A percentile compares a stretch with the other conserved stretches of the same genome.
phyloP scores from a whole-genome alignment of 2,113 vertebrate genomes.

The Colaptes auratus region DNA sequence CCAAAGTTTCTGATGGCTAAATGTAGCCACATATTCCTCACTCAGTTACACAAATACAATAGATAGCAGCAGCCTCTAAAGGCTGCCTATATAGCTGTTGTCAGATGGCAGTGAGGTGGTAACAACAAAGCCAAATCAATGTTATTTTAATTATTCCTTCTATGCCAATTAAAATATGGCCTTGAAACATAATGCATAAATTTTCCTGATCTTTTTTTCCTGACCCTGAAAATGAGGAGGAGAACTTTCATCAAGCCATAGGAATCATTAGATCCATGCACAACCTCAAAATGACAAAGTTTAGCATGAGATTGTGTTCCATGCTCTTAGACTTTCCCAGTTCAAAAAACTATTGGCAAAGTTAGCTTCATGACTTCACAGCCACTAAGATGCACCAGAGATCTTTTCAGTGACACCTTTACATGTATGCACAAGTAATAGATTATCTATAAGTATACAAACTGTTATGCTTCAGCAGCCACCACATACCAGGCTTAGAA shows the following conservation, averaged over 20 bases:
- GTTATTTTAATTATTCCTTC: neutral
- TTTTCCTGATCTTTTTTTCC: neutral
- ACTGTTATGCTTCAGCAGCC: neutral
- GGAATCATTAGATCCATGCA: neutral
- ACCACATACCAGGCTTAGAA: neutral
- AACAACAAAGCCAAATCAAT: neutral
- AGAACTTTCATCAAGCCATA: neutral
- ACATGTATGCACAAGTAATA: neutral
- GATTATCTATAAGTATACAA: neutral
- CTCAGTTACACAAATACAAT: constrained; percentile 15
- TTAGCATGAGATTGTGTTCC: neutral
- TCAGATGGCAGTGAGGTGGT: neutral
- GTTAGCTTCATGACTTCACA: neutral
- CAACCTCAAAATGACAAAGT: neutral
- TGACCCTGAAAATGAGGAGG: neutral
- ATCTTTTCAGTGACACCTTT: neutral
- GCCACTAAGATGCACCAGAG: neutral
- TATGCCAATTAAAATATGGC: neutral
- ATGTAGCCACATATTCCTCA: neutral
- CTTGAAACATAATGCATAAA: neutral
- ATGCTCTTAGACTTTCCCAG: neutral
- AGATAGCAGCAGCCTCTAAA: neutral
- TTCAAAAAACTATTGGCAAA: neutral
- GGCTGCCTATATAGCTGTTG: neutral
- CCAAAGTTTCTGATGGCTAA: neutral